Percentiles rank a stretch among this genome's conserved stretches.
Evolutionary conservation across 2,113 vertebrate genomes (phyloP).

Genomic region (Rousettus leschenaultii): DNA sequence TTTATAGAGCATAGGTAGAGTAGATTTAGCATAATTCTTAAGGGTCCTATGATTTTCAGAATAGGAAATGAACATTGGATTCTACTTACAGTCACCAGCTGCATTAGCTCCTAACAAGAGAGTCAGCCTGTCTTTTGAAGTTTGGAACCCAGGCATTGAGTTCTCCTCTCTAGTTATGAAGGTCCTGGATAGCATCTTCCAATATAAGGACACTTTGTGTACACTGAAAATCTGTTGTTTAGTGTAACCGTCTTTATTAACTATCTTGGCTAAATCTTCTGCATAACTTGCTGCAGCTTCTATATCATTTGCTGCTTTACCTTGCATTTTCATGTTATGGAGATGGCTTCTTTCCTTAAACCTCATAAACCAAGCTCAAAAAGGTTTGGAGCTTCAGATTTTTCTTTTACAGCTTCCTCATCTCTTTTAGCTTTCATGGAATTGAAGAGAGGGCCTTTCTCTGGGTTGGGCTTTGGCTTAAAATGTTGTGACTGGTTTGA

Average conservation of each 20-base stretch:
- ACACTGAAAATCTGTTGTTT: not conserved
- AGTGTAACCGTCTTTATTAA: not conserved
- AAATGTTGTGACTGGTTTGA: not conserved
- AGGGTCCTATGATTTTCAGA: too few species aligned
- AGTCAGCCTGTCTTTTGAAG: not conserved
- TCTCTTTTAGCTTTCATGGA: not conserved
- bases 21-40: not conserved
- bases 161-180: not conserved
- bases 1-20: not conserved
- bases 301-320: not conserved
- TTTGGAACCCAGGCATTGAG: not conserved
- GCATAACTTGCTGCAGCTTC: too few species aligned
- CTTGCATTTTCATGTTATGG: not conserved
- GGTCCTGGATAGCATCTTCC: not conserved
- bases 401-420: not conserved
- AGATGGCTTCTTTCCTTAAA: not conserved
- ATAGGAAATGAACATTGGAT: too few species aligned
- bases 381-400: not conserved
- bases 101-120: not conserved
- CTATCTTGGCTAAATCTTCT: too few species aligned
- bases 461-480: not conserved
- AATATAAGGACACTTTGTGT: not conserved
- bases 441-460: not conserved
- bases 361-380: not conserved
- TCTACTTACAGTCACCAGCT: too few species aligned